These are phyloP conservation scores for Rhinogobius similis DNA, from an alignment of 2,113 vertebrate genomes.

Conservation along the genomic window DNA sequence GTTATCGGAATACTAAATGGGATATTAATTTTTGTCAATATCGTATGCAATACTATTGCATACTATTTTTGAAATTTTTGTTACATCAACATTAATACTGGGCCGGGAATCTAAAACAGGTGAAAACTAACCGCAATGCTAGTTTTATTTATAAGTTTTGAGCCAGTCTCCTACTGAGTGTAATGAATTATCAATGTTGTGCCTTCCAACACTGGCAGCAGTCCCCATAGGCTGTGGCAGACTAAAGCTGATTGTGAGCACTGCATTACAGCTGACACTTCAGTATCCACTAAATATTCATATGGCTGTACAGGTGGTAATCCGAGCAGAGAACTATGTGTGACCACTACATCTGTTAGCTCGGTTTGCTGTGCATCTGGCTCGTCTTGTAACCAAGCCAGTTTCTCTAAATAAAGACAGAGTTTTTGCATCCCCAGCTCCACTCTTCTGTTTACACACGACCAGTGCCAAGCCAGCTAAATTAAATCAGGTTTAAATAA, in stretches of 20 bases:
- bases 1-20: no score
- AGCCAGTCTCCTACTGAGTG: slow-evolving; percentile 37
- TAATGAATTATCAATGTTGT: slow-evolving; percentile 65
- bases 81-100: not conserved
- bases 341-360: slow-evolving; percentile 67
- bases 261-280: slow-evolving; percentile 21
- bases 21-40: no score
- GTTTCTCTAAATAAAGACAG: slow-evolving; percentile 62
- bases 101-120: slow-evolving; percentile 25
- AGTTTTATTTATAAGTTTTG: slow-evolving; percentile 60
- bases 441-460: slow-evolving; percentile 48
- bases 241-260: slow-evolving; percentile 22
- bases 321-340: slow-evolving; percentile 60
- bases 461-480: slow-evolving; percentile 59
- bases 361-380: slow-evolving; percentile 60
- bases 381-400: slow-evolving; percentile 51
- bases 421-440: slow-evolving; percentile 48
- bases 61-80: not conserved
- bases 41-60: no score
- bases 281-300: slow-evolving; percentile 55
- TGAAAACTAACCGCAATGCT: slow-evolving; percentile 36
- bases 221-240: slow-evolving; percentile 28
- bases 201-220: slow-evolving; percentile 38
- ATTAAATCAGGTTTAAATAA: slow-evolving; percentile 74
- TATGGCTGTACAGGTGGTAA: slow-evolving; percentile 57